These are phyloP conservation scores for Esox niger DNA, from an alignment of 2,113 vertebrate species.

Conservation along the genomic window DNA sequence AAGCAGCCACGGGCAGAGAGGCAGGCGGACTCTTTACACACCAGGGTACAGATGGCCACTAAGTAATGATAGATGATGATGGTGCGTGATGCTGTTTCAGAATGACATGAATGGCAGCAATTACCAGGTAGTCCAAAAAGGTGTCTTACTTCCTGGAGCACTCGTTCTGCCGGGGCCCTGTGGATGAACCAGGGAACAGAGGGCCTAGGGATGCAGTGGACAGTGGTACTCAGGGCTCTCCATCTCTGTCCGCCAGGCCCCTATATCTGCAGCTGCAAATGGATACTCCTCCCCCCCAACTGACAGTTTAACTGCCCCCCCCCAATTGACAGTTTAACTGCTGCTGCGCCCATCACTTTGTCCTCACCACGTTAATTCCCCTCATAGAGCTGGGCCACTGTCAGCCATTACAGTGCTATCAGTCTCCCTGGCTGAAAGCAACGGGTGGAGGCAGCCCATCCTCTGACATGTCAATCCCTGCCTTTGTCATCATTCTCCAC, in stretches of 20 bases:
- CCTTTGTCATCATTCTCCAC: neutral
- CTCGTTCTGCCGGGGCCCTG: too few species aligned
- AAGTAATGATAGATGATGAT: constrained; percentile 4
- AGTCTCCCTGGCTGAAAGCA: neutral
- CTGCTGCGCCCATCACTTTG: neutral
- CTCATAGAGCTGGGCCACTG: neutral
- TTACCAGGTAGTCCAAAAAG: too few species aligned
- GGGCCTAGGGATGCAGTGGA: too few species aligned
- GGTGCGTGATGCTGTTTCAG: neutral
- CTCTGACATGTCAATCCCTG: too few species aligned
- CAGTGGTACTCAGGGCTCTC: too few species aligned
- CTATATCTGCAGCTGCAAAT: too few species aligned
- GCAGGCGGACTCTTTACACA: constrained; percentile 5
- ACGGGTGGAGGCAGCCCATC: neutral
- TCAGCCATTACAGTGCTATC: neutral
- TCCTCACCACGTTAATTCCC: neutral
- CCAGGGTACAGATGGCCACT: neutral
- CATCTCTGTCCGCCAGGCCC: too few species aligned
- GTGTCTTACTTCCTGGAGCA: too few species aligned
- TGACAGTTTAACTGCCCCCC: neutral
- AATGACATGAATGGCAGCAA: constrained; percentile 6
- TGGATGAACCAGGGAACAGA: too few species aligned
- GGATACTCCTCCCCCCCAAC: too few species aligned
- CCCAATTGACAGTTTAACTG: neutral
- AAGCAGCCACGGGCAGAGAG: neutral